Base-by-base conservation (phyloP, 2,888 invertebrate species). In the Heliconius hortense region DNA sequence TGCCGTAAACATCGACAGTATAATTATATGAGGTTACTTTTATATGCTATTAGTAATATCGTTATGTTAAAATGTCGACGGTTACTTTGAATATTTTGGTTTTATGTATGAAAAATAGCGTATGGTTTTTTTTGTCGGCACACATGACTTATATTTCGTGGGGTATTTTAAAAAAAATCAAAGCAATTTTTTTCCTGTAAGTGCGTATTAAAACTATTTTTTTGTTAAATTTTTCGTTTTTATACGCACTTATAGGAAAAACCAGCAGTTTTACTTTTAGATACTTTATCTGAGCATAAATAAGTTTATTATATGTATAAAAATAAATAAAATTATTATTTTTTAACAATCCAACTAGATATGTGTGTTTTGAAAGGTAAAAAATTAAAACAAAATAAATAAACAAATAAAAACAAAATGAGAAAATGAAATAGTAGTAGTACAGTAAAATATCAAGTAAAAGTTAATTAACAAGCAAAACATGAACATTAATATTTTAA, bases 11-110 rank as follows among this genome's bases (percentile, higher is more conserved):
- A 24, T 69, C 31, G 68, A 31, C 39, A 13, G 35, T 66, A 43
- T 69, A 56, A 69, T 69, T 69, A 69, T 68, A 68, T 53, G 53
- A 68, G n/a, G 13, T 28, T 68, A 26, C 48, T 68, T 53, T 67
- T 31, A 21, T 53, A 69, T 56, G n/a, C 53, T 18, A 69, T 56
- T 24, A 69, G 53, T 69, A 31, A n/a, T 35, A 39, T 39, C 15
- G 24, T 24, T 39, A 43, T 43, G 66, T 43, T 66, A 26, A 64
- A 35, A 64, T 64, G 39, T 43, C 13, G 24, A 39, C 5, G 64
- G 7, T 15, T 43, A 43, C 66, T 66, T 24, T 43, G 24, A 24
- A 24, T 21, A 4, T n/a, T 64, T 64, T 24, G 3, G 3, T 24
- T n/a, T 15, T 24, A 60, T 26, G 26, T 60, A 28, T 15, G 18